Evolutionary conservation across 2,888 invertebrate genomes (phyloP), one percentile per base, ranked within the genome.

Genomic region (Leptopterna dolabrata): DNA sequence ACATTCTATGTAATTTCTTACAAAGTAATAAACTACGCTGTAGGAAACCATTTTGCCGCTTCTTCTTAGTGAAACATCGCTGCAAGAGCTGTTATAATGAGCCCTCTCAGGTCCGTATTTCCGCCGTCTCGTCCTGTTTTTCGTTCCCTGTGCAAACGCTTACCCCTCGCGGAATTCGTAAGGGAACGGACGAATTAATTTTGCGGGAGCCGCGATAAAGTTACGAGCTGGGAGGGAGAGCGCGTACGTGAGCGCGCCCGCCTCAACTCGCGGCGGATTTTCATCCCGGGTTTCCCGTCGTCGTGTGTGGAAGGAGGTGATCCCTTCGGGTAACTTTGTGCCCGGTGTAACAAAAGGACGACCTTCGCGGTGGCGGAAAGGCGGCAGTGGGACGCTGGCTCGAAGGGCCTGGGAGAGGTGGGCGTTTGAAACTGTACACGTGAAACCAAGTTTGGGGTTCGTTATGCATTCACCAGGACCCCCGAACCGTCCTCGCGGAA

Each of bases 391-490:
- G 36, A 36, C 16, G 36, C 7, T 16, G 29, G 19, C n/a, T n/a
- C n/a, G 73, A 36, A 11, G n/a, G 73, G 36, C 16, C 30, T 14
- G 73, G 36, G 13, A 29, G 13, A n/a, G 73, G 73, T n/a, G 43
- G 1, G 78, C 45, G n/a, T 45, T 24, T 78, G 73, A 78, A 78
- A 76, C 76, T 76, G n/a, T 76, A 76, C 76, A 41, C 41, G 45
- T 78, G 78, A 78, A 45, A 4, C 24, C 78, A 78, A 78, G 78
- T 78, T 78, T 41, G 19, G 43, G n/a, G 78, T 24, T 78, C 78
- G 78, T 78, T 78, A 78, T 45, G 78, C 78, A 78, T 78, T 78
- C 78, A 78, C 19, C 78, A 3, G 41, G 41, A n/a, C 13, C 14
- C 78, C 3, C 27, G 2, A 43, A 24, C 11, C 41, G 16, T 43